These are phyloP conservation scores for Tadarida brasiliensis DNA, from an alignment of 2,797 vertebrate species.

Conservation along the genomic window DNA sequence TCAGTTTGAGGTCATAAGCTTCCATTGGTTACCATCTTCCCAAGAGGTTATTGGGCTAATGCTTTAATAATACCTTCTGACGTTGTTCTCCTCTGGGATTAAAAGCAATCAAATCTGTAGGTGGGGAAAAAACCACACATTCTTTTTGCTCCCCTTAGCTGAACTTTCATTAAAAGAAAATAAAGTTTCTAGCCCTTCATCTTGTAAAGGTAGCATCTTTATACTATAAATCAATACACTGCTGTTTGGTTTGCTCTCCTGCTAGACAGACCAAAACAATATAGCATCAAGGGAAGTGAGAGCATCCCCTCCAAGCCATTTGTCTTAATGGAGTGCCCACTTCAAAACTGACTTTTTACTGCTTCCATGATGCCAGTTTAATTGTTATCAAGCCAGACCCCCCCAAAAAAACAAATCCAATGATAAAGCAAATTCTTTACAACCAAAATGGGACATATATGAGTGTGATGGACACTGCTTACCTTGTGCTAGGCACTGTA, in stretches of 20 bases:
- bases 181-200: conserved; percentile 76
- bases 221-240: conserved; percentile 67
- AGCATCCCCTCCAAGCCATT: conserved; percentile 39
- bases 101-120: conserved; percentile 68
- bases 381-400: conserved; percentile 62
- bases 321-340: conserved; percentile 65
- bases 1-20: conserved; percentile 17
- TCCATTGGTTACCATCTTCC: conserved; percentile 15
- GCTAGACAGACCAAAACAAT: conserved; percentile 69
- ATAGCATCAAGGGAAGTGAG: conserved; percentile 42
- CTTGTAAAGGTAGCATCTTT: conserved; percentile 74
- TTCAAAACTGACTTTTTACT: conserved; percentile 48
- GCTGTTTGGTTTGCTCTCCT: conserved; percentile 56
- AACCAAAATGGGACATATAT: background rate
- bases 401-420: conserved; percentile 53
- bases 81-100: conserved; percentile 33
- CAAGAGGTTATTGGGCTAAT: conserved; percentile 54
- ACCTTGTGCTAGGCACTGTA: background rate
- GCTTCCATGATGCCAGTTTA: background rate
- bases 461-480: background rate
- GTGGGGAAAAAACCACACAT: background rate
- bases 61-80: conserved; percentile 50
- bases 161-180: conserved; percentile 78
- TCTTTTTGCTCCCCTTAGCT: conserved; percentile 50
- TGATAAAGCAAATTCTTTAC: conserved; percentile 40